A percentile compares a stretch with the other conserved stretches of the same genome.
phyloP scores from a whole-genome alignment of 1,140 invertebrate genomes.

The Drosophila tropicalis region DNA sequence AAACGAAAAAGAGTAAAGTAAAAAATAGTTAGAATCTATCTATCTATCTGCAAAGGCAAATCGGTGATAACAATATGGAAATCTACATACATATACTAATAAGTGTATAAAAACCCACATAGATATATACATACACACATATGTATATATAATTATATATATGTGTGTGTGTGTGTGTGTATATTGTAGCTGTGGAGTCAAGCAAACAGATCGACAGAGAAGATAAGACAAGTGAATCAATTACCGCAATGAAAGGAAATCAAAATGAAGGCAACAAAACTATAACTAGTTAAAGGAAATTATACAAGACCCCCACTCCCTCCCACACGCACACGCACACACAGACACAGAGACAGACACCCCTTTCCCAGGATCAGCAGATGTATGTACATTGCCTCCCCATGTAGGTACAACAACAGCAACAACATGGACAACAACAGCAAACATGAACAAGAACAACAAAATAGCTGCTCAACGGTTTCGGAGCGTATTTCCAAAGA shows the following conservation, averaged over 20 bases:
- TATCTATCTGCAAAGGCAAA: constrained; percentile 54
- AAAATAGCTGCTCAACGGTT: constrained; percentile 82
- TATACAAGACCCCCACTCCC: neutral
- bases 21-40: constrained; percentile 46
- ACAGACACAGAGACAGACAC: no score
- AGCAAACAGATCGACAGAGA: neutral
- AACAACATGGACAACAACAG: constrained; percentile 29
- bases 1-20: no score
- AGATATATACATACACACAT: constrained; percentile 28
- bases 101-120: constrained; percentile 27
- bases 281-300: constrained; percentile 23
- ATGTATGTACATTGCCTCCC: no score
- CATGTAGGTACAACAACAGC: constrained; percentile 8
- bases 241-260: constrained; percentile 13
- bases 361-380: no score
- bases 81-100: constrained; percentile 41
- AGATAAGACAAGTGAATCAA: constrained; percentile 13
- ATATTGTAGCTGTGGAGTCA: constrained; percentile 57
- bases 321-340: no score
- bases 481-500: constrained; percentile 82
- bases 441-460: constrained; percentile 39
- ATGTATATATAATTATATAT: constrained; percentile 41
- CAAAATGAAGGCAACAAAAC: constrained; percentile 7
- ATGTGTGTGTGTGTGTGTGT: constrained; percentile 42
- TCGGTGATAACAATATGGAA: constrained; percentile 68